phyloP scores from a whole-genome alignment of 2,888 invertebrate genomes.

The Machimus atricapillus region DNA sequence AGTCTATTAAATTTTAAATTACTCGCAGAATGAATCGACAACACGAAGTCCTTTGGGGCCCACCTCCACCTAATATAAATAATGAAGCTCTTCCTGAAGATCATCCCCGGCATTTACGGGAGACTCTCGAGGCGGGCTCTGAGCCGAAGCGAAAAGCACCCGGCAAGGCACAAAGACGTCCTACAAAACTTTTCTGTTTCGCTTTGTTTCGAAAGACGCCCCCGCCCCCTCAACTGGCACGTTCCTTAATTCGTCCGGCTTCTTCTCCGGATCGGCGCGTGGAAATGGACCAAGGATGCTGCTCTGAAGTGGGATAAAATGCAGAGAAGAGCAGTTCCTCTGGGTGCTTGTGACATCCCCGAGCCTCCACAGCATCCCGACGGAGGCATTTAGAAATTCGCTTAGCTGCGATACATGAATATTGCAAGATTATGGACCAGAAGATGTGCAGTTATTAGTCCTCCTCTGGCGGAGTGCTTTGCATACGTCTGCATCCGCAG shows the following conservation, averaged over 20 bases:
- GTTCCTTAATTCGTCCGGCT: neutral
- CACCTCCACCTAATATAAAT: neutral
- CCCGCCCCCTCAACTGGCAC: neutral
- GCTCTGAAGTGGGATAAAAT: neutral
- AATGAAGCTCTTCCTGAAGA: neutral
- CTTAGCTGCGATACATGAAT: neutral
- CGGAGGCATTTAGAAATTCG: neutral
- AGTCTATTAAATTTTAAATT: conserved; percentile 13
- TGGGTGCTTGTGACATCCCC: neutral
- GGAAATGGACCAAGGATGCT: neutral
- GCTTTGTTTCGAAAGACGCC: neutral
- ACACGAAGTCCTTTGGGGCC: neutral
- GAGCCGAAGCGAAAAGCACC: neutral
- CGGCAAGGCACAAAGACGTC: neutral
- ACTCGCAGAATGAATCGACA: conserved; percentile 4
- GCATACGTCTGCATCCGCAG: neutral
- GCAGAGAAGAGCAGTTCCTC: neutral
- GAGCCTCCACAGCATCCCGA: neutral
- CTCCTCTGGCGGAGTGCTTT: neutral
- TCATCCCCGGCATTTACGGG: neutral
- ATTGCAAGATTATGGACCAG: neutral
- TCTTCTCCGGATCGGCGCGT: neutral
- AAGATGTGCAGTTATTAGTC: neutral
- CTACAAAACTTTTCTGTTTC: neutral
- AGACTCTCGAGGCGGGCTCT: neutral